Conservation (phyloP, 2,888 invertebrate genomes). For the Baronia brevicornis region DNA sequence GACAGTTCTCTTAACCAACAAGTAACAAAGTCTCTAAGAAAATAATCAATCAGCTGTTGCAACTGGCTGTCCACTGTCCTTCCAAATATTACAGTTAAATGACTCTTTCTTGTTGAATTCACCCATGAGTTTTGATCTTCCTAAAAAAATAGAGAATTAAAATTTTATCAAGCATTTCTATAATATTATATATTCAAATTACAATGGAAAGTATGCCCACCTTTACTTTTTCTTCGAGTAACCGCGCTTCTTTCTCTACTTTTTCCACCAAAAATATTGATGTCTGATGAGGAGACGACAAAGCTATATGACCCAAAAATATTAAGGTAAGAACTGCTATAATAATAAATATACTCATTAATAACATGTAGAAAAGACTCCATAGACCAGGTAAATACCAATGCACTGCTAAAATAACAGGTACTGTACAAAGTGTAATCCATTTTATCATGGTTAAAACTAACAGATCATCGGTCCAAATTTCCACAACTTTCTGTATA, state of each 20-base stretch:
- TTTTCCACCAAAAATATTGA: constrained; percentile 75
- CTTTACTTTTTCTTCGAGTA: constrained; percentile 77
- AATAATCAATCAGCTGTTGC: constrained; percentile 87
- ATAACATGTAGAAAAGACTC: constrained; percentile 42
- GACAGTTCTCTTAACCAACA: constrained; percentile 84
- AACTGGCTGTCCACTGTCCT: constrained; percentile 88
- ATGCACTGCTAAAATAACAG: constrained; percentile 39
- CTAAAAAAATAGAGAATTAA: constrained; percentile 28
- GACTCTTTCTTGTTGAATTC: constrained; percentile 55
- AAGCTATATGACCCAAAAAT: constrained; percentile 78
- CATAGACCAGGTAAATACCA: constrained; percentile 52
- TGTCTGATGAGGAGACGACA: constrained; percentile 80
- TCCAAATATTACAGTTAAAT: constrained; percentile 87
- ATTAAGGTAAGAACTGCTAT: constrained; percentile 48
- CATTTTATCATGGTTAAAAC: constrained; percentile 44
- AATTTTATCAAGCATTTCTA: constrained; percentile 3
- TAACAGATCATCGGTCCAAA: constrained; percentile 13
- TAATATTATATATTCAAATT: constrained; percentile 1
- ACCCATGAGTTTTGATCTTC: constrained; percentile 62
- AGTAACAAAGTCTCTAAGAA: constrained; percentile 85
- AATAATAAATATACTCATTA: constrained; percentile 40
- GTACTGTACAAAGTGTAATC: constrained; percentile 35
- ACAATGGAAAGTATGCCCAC: constrained; percentile 39
- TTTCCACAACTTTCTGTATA: no score
- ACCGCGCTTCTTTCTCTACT: constrained; percentile 76